Evolutionary conservation across 1,140 invertebrate species (phyloP).

Genomic region (Pristionchus pacificus): DNA sequence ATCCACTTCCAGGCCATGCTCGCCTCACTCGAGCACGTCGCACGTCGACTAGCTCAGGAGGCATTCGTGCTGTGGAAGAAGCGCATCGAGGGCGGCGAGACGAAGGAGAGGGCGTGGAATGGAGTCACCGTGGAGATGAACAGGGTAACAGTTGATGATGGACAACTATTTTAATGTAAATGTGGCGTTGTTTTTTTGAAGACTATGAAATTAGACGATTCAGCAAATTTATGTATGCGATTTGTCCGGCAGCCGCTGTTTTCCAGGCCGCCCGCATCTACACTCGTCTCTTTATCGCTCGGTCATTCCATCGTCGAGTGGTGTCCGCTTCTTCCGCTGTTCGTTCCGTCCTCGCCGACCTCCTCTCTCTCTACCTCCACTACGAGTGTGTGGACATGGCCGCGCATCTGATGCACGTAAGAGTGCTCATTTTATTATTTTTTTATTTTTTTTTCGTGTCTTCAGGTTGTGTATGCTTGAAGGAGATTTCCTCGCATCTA

Average conservation of each 20-base stretch:
- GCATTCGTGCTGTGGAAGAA: slow-evolving; percentile 32
- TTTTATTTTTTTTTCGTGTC: too few species aligned
- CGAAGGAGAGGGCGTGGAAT: slow-evolving; percentile 41
- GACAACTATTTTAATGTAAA: slow-evolving; percentile 14
- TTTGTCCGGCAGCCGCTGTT: background rate
- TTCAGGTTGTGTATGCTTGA: too few species aligned
- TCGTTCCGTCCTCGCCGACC: slow-evolving; percentile 24
- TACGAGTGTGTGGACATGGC: too few species aligned
- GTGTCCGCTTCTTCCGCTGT: slow-evolving; percentile 2
- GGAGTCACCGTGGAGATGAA: slow-evolving; percentile 35
- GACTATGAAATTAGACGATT: too few species aligned
- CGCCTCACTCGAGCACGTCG: slow-evolving; percentile 55
- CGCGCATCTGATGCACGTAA: too few species aligned
- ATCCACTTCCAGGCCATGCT: slow-evolving; percentile 36
- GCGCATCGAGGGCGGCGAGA: slow-evolving; percentile 20
- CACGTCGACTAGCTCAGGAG: slow-evolving; percentile 41
- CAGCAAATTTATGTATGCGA: background rate
- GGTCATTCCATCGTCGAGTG: slow-evolving; percentile 24
- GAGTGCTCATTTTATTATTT: too few species aligned
- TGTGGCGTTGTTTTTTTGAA: background rate
- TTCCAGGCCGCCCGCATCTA: slow-evolving; percentile 35
- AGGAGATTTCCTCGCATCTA: slow-evolving; percentile 34
- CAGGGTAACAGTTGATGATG: slow-evolving; percentile 26
- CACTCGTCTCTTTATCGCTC: slow-evolving; percentile 41
- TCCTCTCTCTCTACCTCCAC: slow-evolving; percentile 44